A percentile compares a stretch with the other conserved stretches of the same genome.
These are phyloP conservation scores for Lucinisca nassula DNA, from an alignment of 2,888 invertebrate genomes.

Conservation along the genomic window DNA sequence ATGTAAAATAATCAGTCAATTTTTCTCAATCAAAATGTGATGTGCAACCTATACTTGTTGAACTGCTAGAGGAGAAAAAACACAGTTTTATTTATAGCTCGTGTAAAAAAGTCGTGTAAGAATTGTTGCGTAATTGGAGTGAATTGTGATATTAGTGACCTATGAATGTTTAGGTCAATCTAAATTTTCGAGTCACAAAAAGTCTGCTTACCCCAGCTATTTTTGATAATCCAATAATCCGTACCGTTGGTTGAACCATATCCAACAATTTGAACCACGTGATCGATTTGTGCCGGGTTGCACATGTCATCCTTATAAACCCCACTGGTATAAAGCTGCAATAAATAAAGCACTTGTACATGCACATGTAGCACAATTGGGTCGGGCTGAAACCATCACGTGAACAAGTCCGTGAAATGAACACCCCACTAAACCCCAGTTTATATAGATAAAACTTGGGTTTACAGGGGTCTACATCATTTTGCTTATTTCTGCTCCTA, in stretches of 20 bases:
- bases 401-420: too few relatives aligned
- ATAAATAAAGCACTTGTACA: too few relatives aligned
- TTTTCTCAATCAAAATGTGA: too few relatives aligned
- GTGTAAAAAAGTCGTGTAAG: not conserved
- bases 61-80: not conserved
- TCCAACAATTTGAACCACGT: not conserved
- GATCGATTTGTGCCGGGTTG: not conserved
- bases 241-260: not conserved
- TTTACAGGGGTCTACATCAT: too few relatives aligned
- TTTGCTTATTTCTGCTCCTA: too few relatives aligned
- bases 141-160: not conserved
- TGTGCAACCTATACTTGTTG: not conserved
- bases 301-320: not conserved
- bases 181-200: not conserved
- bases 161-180: not conserved
- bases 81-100: not conserved
- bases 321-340: not conserved
- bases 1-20: too few relatives aligned
- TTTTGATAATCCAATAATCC: not conserved
- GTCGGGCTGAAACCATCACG: too few relatives aligned
- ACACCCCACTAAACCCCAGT: too few relatives aligned
- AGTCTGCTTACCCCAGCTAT: not conserved
- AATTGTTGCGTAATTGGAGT: too few relatives aligned
- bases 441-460: too few relatives aligned
- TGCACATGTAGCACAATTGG: too few relatives aligned